Conservation (phyloP, 2,888 invertebrate species). For the Oxyscelio sp. region DNA sequence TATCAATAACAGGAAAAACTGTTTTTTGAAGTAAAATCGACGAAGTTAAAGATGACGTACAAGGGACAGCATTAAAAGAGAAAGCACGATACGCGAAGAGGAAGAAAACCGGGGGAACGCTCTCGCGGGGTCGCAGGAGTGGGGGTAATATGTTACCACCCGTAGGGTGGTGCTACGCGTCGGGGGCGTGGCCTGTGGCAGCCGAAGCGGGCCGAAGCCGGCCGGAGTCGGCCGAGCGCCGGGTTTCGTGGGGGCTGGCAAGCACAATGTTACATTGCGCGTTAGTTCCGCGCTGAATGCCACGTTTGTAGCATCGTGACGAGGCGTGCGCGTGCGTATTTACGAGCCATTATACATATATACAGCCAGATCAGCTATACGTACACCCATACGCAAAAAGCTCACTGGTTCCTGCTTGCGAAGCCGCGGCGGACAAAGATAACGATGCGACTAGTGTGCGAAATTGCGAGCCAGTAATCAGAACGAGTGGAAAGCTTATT, state of each 20-base stretch:
- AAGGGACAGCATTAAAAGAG: conserved; percentile 19
- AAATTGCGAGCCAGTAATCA: not conserved
- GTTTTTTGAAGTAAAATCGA: conserved; percentile 19
- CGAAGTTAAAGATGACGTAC: conserved; percentile 43
- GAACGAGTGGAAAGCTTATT: not conserved
- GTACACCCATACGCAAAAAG: not conserved
- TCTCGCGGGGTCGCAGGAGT: conserved; percentile 47
- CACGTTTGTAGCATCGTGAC: conserved; percentile 87
- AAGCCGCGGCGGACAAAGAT: not conserved
- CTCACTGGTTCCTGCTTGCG: not conserved
- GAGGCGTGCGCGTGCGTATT: conserved; percentile 79
- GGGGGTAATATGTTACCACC: conserved; percentile 83
- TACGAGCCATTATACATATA: conserved; percentile 17
- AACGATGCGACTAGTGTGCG: conserved; percentile 12
- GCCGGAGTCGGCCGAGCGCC: conserved; percentile 70
- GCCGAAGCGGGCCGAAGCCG: conserved; percentile 72
- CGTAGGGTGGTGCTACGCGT: conserved; percentile 83
- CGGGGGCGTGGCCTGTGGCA: conserved; percentile 81
- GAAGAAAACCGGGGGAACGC: conserved; percentile 45
- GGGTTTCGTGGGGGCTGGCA: conserved; percentile 84
- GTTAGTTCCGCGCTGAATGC: conserved; percentile 88
- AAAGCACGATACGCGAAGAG: conserved; percentile 43
- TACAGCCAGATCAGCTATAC: not conserved
- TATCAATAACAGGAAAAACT: conserved; percentile 19
- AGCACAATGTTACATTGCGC: conserved; percentile 86